Percentiles rank a stretch among this genome's conserved stretches.
Conservation (phyloP, 2,888 invertebrate species). For the Heteromurus nitidus region DNA sequence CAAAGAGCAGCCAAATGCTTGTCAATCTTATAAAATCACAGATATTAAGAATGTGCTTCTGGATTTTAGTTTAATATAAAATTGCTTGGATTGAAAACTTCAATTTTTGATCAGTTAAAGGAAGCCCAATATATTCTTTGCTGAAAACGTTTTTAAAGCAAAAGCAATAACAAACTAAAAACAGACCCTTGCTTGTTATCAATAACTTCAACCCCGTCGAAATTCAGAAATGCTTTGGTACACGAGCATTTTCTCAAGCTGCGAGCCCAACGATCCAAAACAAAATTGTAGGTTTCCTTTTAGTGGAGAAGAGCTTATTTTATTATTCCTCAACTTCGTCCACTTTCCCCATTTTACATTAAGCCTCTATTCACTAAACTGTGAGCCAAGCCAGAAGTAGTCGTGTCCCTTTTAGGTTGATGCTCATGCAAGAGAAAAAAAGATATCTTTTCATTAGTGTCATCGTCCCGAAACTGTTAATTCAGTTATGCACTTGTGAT, state of each 20-base stretch:
- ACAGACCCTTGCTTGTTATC: too few species aligned
- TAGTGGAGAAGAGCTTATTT: not conserved
- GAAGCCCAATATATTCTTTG: not conserved
- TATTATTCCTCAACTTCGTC: not conserved
- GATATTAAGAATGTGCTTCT: too few species aligned
- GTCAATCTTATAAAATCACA: too few species aligned
- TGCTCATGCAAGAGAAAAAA: constrained; percentile 21
- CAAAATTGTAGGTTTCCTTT: constrained; percentile 16
- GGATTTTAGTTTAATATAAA: too few species aligned
- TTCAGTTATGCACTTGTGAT: constrained; percentile 69
- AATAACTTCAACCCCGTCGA: too few species aligned
- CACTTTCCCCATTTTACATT: constrained; percentile 10
- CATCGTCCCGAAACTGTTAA: constrained; percentile 72
- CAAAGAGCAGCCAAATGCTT: too few species aligned
- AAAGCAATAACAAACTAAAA: not conserved
- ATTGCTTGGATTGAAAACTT: not conserved
- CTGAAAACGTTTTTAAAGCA: not conserved
- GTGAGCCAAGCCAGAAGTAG: not conserved
- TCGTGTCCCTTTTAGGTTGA: not conserved
- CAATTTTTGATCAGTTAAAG: not conserved
- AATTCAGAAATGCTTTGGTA: constrained; percentile 7
- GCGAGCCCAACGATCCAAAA: constrained; percentile 54
- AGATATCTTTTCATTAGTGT: constrained; percentile 74
- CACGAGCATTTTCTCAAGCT: constrained; percentile 29
- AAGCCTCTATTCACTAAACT: not conserved